These are phyloP conservation scores for Amblyjoppa fuscipennis DNA, from an alignment of 2,888 invertebrate genomes.

Conservation along the genomic window DNA sequence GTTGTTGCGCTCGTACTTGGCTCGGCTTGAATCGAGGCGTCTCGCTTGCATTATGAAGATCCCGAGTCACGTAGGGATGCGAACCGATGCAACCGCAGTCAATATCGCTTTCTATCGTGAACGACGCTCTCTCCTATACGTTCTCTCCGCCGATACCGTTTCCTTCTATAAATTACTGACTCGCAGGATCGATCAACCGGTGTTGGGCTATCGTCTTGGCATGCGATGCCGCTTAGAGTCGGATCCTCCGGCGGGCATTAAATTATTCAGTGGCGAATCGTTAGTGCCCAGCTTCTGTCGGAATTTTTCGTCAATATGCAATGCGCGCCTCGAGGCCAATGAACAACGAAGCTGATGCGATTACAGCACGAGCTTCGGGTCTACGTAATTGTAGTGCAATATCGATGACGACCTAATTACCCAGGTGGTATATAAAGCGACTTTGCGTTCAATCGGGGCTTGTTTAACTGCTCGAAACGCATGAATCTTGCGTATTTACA, in stretches of 20 bases:
- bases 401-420: slow-evolving; percentile 29
- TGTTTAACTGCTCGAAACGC: too few species aligned
- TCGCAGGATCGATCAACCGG: slow-evolving; percentile 60
- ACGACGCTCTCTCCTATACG: slow-evolving; percentile 12
- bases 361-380: slow-evolving; percentile 15
- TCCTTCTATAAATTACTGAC: slow-evolving; percentile 54
- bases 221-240: slow-evolving; percentile 34
- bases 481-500: too few species aligned
- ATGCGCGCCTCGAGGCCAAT: slow-evolving; percentile 45
- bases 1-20: slow-evolving; percentile 24
- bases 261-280: slow-evolving; percentile 66
- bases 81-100: slow-evolving; percentile 17
- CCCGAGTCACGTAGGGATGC: slow-evolving; percentile 57
- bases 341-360: slow-evolving; percentile 51
- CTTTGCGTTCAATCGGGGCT: too few species aligned
- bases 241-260: slow-evolving; percentile 31
- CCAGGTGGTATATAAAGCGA: too few species aligned
- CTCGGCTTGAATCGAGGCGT: slow-evolving; percentile 11
- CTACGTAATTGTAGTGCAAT: neutral
- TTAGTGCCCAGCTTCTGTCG: slow-evolving; percentile 47
- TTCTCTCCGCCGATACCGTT: slow-evolving; percentile 29
- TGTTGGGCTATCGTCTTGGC: slow-evolving; percentile 37
- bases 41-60: slow-evolving; percentile 58
- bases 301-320: slow-evolving; percentile 57
- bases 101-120: slow-evolving; percentile 28